phyloP scores from a whole-genome alignment of 2,797 vertebrate species.

The Buceros bicornis region DNA sequence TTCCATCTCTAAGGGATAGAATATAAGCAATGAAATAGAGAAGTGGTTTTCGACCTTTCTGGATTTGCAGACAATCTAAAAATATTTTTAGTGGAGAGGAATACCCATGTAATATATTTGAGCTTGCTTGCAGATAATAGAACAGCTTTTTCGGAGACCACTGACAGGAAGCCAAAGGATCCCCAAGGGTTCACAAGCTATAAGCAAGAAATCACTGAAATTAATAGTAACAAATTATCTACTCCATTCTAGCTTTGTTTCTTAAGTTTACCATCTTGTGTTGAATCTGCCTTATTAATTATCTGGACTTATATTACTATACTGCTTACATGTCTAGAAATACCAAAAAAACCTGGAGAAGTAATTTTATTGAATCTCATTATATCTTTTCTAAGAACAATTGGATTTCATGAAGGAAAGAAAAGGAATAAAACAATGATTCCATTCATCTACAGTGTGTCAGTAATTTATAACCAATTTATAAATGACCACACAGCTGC shows the following conservation, averaged over 20 bases:
- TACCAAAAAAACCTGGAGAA: not conserved
- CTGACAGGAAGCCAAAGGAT: not conserved
- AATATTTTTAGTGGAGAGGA: not conserved
- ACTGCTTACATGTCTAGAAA: not conserved
- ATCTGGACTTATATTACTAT: not conserved
- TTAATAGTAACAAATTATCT: not conserved
- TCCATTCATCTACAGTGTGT: slow-evolving; percentile 63
- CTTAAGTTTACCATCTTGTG: not conserved
- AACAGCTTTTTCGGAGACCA: not conserved
- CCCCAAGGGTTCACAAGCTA: not conserved
- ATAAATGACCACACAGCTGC: slow-evolving; percentile 81
- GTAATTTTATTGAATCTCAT: not conserved
- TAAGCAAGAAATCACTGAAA: slow-evolving; percentile 11
- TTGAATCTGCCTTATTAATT: not conserved
- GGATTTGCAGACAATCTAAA: not conserved
- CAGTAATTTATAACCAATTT: slow-evolving; percentile 79
- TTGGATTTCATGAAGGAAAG: not conserved
- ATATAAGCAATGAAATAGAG: not conserved
- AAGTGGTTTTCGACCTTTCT: not conserved
- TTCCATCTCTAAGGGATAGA: not conserved
- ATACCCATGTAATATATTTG: not conserved
- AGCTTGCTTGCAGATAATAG: not conserved
- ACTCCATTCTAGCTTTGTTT: not conserved
- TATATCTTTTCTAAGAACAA: not conserved
- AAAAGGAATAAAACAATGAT: slow-evolving; percentile 43